Base-by-base conservation (phyloP, 2,113 vertebrate species). In the Eira barbara region DNA sequence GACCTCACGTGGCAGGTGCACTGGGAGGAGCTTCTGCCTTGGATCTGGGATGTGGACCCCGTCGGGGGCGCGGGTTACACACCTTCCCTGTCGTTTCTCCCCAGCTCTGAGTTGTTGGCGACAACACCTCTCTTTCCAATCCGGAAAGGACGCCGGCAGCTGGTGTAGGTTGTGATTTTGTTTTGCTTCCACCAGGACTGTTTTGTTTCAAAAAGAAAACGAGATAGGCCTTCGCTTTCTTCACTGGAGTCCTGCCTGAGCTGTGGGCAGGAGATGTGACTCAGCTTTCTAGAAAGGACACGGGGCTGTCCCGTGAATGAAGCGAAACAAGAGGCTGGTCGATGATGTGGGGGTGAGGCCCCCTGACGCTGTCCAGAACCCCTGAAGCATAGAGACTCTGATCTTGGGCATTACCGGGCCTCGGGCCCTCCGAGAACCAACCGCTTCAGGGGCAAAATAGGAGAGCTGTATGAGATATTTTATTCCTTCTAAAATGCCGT, bases 41-140 rank as follows among this genome's bases (percentile, higher is more conserved):
- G n/a, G 73, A 29, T n/a, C 59, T 18, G 0, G 4, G 27, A 57
- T 29, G 29, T 76, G 57, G 65, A 84, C 91, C 83, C 14, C n/a
- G 0, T 20, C 0, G 3, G 79, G 81, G 85, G 69, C 6, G 14
- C 10, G 2, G 23, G 0, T 1, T 0, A 1, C 13, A 1, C 78
- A 6, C 63, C 83, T 88, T 55, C 87, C 79, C 29, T 36, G 21
- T 7, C 14, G n/a, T 18, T 57, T 29, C 42, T 6, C 18, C 15
- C 1, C 45, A 13, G 11, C 61, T 34, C 83, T 3, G 78, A 65
- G 27, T 52, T 10, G 1, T 29, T 10, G 94, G 52, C 0, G 1
- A 95, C 80, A 78, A 39, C 83, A 1, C 42, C 29, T 61, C 39
- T 71, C 71, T 20, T 91, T 85, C 47, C 18, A 7, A 49, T 52